These are phyloP conservation scores for Lamprotornis superbus DNA, from an alignment of 2,113 vertebrate genomes.

Conservation along the genomic window DNA sequence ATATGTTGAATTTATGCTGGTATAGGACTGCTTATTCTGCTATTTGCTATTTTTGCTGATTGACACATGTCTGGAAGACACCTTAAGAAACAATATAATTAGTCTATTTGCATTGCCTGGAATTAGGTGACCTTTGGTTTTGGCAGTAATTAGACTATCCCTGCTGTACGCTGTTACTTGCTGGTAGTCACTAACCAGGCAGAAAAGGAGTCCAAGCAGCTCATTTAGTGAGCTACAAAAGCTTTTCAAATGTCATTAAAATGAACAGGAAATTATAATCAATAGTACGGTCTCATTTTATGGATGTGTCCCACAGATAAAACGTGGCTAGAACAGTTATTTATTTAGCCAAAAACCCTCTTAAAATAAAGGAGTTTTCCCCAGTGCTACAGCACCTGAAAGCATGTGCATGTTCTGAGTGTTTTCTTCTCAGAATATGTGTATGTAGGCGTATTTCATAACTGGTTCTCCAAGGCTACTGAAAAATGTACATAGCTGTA, in stretches of 20 bases:
- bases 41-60: constrained; percentile 72
- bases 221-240: constrained; percentile 77
- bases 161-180: constrained; percentile 34
- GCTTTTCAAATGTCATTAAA: constrained; percentile 69
- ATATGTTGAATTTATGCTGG: constrained; percentile 13
- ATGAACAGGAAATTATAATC: constrained; percentile 68
- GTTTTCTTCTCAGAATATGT: neutral
- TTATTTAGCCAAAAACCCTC: neutral
- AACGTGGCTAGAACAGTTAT: neutral
- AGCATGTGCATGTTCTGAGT: neutral
- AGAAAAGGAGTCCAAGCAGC: constrained; percentile 77
- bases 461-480: neutral
- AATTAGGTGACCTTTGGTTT: constrained; percentile 86
- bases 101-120: constrained; percentile 84
- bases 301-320: neutral
- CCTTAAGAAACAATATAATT: constrained; percentile 80
- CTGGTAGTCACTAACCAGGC: constrained; percentile 71
- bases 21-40: neutral
- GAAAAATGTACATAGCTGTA: neutral
- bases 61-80: constrained; percentile 69
- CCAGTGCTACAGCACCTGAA: neutral
- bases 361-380: neutral
- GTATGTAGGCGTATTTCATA: neutral
- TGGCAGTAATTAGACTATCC: constrained; percentile 84
- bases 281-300: neutral